These are phyloP conservation scores for Silurus meridionalis DNA, from an alignment of 2,113 vertebrate species.

Conservation along the genomic window DNA sequence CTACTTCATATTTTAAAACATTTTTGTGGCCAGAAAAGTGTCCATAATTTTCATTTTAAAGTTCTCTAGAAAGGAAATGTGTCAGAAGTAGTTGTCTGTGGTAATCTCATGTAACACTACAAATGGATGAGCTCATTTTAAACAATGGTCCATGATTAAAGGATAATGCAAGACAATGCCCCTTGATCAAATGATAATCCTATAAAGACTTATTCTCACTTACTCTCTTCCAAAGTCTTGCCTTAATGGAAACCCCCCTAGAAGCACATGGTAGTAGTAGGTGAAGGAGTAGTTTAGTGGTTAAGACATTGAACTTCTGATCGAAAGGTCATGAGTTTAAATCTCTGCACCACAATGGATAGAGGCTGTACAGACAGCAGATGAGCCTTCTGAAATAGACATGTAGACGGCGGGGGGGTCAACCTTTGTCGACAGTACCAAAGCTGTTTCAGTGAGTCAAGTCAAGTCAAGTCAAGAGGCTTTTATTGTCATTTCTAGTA, in stretches of 20 bases:
- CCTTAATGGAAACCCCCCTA: neutral
- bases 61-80: neutral
- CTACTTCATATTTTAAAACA: neutral
- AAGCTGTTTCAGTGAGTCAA: slow-evolving; percentile 39
- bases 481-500: too few species aligned
- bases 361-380: slow-evolving; percentile 8
- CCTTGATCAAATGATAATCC: neutral
- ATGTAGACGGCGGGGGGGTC: neutral
- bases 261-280: neutral
- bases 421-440: slow-evolving; percentile 65
- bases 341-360: neutral
- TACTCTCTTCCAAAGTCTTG: slow-evolving; percentile 8
- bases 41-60: neutral
- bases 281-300: neutral
- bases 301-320: too few species aligned
- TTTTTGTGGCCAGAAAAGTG: too few species aligned
- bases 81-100: neutral
- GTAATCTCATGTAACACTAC: neutral
- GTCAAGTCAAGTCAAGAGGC: too few species aligned
- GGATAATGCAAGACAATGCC: neutral
- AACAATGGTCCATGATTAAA: neutral
- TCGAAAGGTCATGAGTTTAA: too few species aligned
- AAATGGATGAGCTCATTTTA: neutral
- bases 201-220: neutral
- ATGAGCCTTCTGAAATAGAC: slow-evolving; percentile 22